Evolutionary conservation across 2,888 invertebrate species (phyloP).

Genomic region (Cerceris rybyensis): DNA sequence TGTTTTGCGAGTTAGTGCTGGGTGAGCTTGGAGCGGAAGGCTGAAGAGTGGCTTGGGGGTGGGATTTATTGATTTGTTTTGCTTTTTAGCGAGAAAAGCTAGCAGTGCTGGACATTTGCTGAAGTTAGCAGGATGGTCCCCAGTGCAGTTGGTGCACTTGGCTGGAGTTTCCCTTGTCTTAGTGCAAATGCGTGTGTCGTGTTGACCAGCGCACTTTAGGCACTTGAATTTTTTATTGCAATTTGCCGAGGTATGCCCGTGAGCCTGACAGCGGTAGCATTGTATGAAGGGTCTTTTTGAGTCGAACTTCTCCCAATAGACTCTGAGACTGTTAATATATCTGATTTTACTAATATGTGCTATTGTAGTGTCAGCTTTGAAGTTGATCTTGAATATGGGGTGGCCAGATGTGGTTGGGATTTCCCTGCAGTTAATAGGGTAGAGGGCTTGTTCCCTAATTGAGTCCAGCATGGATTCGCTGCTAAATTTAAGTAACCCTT

Average conservation of each 20-base stretch:
- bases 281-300: neutral
- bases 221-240: slow-evolving; percentile 3
- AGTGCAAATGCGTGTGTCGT: neutral
- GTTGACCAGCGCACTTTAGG: too few relatives aligned
- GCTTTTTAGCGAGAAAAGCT: neutral
- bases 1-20: neutral
- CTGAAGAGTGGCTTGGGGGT: neutral
- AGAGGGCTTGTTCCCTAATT: too few relatives aligned
- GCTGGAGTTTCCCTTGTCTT: neutral
- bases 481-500: too few relatives aligned
- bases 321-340: too few relatives aligned
- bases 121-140: slow-evolving; percentile 7
- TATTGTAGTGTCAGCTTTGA: too few relatives aligned
- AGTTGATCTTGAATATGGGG: too few relatives aligned
- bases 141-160: slow-evolving; percentile 3
- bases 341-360: too few relatives aligned
- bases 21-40: too few relatives aligned
- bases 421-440: too few relatives aligned
- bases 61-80: neutral
- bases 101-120: neutral
- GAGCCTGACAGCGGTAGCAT: too few relatives aligned
- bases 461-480: too few relatives aligned
- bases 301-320: neutral
- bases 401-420: too few relatives aligned
- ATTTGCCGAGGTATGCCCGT: neutral